Percentiles rank a stretch among this genome's conserved stretches.
These are phyloP conservation scores for Julus scanicus DNA, from an alignment of 2,888 invertebrate species.

Conservation along the genomic window DNA sequence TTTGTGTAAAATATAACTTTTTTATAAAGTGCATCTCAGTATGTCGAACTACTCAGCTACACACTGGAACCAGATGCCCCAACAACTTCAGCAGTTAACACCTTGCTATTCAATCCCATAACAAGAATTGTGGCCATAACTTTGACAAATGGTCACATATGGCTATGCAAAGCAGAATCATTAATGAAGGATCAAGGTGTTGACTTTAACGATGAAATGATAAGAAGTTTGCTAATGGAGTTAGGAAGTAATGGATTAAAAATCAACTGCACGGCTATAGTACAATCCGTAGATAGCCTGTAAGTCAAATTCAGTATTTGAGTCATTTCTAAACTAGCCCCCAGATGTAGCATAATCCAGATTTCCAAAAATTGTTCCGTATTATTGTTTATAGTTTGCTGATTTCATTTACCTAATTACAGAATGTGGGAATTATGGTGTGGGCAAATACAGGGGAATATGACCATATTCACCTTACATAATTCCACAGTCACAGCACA, in stretches of 20 bases:
- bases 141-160: slow-evolving; percentile 79
- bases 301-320: slow-evolving; percentile 60
- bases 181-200: slow-evolving; percentile 52
- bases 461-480: slow-evolving; percentile 81
- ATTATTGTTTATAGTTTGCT: slow-evolving; percentile 64
- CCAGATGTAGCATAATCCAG: background rate
- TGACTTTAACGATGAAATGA: slow-evolving; percentile 34
- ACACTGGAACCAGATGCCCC: slow-evolving; percentile 76
- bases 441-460: slow-evolving; percentile 82
- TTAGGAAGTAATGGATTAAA: slow-evolving; percentile 63
- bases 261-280: slow-evolving; percentile 76
- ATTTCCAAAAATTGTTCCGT: background rate
- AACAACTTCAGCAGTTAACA: slow-evolving; percentile 72
- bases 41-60: slow-evolving; percentile 71
- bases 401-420: slow-evolving; percentile 61
- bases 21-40: slow-evolving; percentile 57
- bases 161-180: slow-evolving; percentile 70
- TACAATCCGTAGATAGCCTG: slow-evolving; percentile 67
- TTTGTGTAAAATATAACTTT: too few species aligned
- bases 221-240: slow-evolving; percentile 57
- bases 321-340: background rate
- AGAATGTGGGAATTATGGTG: slow-evolving; percentile 83
- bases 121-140: slow-evolving; percentile 84
- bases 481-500: slow-evolving; percentile 77
- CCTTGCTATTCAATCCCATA: slow-evolving; percentile 75